Percentiles rank a stretch among this genome's conserved stretches.
Conservation (phyloP, 2,888 invertebrate genomes). For the Macrophya annulata region DNA sequence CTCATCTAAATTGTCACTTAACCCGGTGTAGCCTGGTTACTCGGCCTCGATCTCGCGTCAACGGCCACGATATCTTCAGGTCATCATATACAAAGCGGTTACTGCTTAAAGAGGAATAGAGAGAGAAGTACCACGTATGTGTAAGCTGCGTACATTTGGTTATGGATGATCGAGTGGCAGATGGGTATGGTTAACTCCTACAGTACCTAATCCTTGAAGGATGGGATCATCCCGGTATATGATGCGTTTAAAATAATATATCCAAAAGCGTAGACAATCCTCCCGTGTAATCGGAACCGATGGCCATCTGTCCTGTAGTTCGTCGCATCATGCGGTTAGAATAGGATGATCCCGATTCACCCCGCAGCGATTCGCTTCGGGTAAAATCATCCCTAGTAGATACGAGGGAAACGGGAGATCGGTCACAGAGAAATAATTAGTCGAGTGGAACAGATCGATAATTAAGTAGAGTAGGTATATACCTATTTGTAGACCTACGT, state of each 20-base stretch:
- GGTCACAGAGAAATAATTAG: slow-evolving; percentile 49
- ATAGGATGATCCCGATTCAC: slow-evolving; percentile 46
- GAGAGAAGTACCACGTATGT: not conserved
- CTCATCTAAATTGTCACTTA: slow-evolving; percentile 53
- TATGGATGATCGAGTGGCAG: slow-evolving; percentile 30
- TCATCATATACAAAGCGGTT: slow-evolving; percentile 10
- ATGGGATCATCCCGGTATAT: not conserved
- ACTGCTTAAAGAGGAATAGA: not conserved
- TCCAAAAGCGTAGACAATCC: slow-evolving; percentile 30
- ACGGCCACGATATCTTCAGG: not conserved
- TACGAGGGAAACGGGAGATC: not conserved
- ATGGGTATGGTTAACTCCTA: slow-evolving; percentile 43
- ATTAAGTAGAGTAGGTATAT: slow-evolving; percentile 37
- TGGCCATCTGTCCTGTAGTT: slow-evolving; percentile 37
- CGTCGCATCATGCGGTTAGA: slow-evolving; percentile 13
- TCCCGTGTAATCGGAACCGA: slow-evolving; percentile 48
- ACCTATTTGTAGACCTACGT: not conserved
- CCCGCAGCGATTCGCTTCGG: slow-evolving; percentile 31
- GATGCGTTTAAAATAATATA: slow-evolving; percentile 53
- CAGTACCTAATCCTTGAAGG: slow-evolving; percentile 14
- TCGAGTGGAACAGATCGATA: slow-evolving; percentile 53
- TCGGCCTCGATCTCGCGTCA: not conserved
- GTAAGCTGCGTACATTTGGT: not conserved
- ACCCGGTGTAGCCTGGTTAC: not conserved
- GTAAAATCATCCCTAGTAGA: not conserved